Evolutionary conservation across 2,797 vertebrate species (phyloP).

Genomic region (Muscicapa comitata): DNA sequence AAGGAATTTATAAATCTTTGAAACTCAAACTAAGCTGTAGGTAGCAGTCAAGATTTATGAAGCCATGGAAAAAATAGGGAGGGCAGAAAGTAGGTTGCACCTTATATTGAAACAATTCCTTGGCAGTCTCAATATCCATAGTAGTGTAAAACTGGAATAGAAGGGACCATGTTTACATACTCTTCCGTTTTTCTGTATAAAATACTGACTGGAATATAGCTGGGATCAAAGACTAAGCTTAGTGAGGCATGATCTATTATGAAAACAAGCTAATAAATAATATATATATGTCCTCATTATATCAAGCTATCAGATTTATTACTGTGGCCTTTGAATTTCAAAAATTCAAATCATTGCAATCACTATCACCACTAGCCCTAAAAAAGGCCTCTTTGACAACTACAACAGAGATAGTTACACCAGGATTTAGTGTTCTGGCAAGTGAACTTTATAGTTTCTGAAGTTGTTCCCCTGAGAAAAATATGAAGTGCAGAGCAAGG

Average conservation of each 20-base stretch:
- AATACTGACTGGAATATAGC: background rate
- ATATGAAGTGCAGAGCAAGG: background rate
- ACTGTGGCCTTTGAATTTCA: background rate
- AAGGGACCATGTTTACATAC: background rate
- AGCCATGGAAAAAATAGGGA: background rate
- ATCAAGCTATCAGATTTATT: background rate
- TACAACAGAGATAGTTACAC: background rate
- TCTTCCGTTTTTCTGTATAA: background rate
- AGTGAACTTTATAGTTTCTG: background rate
- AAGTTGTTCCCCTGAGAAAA: background rate
- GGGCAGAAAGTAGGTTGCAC: background rate
- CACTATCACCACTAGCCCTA: background rate
- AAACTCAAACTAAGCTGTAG: background rate
- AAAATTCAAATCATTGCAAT: background rate
- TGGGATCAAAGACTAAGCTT: background rate
- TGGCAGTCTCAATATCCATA: background rate
- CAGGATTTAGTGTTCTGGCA: background rate
- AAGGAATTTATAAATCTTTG: background rate
- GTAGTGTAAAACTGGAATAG: background rate
- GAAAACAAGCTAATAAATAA: background rate
- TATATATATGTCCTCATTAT: background rate
- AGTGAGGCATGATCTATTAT: background rate
- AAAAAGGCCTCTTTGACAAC: background rate
- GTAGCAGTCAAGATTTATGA: background rate
- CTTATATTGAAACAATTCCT: background rate